Base-by-base conservation (phyloP, 2,888 invertebrate species). In the Drosophila longiperda region DNA sequence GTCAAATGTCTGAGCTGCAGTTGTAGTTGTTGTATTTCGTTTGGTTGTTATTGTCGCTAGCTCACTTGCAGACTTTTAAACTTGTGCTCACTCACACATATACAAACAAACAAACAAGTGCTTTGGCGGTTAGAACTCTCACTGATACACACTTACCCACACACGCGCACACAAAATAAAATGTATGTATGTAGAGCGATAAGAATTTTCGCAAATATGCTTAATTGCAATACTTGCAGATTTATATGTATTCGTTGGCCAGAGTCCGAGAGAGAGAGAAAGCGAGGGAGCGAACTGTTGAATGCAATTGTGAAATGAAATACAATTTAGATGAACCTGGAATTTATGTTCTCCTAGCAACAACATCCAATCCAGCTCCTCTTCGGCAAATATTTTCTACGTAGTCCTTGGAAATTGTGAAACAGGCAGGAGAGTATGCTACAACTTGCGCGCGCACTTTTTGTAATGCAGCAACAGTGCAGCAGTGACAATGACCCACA, bases 61-160 rank as follows among this genome's bases (percentile, higher is more conserved):
- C 73, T 71, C 48, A 17, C 38, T 40, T n/a, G 29, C 20, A n/a
- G n/a, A 20, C 55, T 40, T 38, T 8, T 26, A n/a, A 55, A 38
- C 6, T 29, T 38, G 38, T 12, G 57, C 81, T 78, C 64, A 34
- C 75, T 62, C 77, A 58, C 55, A 60, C 68, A 15, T 42, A 38
- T 53, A 49, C 58, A 52, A 38, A 45, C 50, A 40, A 33, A 63
- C 40, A 61, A 34, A 63, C 26, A 42, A 69, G 40, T 49, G 64
- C 73, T 40, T 71, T 66, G 57, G 61, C 65, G 65, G 66, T 66
- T 63, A 85, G 53, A 82, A 70, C 68, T 71, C 65, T 71, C 66
- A 82, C 57, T 29, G n/a, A 40, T 29, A n/a, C 55, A 63, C 57
- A 49, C 50, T 60, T 55, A 52, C 20, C 1, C 70, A 65, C 48